Base-by-base conservation (phyloP, 53 echinoderm and acorn worm genomes). In the Patiria pectinifera region DNA sequence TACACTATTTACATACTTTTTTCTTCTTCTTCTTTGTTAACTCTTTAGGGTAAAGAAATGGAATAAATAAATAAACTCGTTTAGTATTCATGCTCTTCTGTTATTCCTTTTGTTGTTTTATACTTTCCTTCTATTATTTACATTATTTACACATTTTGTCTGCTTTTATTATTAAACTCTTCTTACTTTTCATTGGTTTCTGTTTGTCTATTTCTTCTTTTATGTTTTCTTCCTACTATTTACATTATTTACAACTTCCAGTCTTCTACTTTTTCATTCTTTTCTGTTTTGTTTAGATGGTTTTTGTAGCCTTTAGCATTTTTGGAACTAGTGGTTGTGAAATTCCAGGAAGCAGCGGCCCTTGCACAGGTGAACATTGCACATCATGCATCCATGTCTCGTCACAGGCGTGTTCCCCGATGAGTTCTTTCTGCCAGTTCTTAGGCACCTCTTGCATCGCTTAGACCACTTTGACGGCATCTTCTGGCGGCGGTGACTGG, bases 301-400 rank as follows among this genome's bases (percentile, higher is more conserved):
- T 66, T 66, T 66, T 66, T 15, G 3, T 66, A 11, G 15, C 15
- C 12, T 12, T 12, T 60, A 11, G 12, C 60, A 60, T 60, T 60
- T 45, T 48, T 35, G 35, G 35, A 45, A 48, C 81, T 53, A 66
- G 3, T 66, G 66, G 15, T 69, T 47, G 35, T 85, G 85, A 35
- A 85, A 85, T 69, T 43, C 71, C 35, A 13, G 85, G 85, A 85
- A 85, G 48, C 85, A 85, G 21, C 35, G 43, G 0, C 85, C 71
- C 71, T 69, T n/a, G 19, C 85, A 85, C 19, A 85, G 70, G 22
- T 85, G 43, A 21, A 85, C 85, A 47, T 85, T 85, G 85, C 85
- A 85, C 18, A 70, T n/a, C 11, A 85, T 69, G 21, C 85, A 85
- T 16, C 85, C 85, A 11, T 85, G 85, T 14, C 85, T 66, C 6